A percentile compares a stretch with the other conserved stretches of the same genome.
Evolutionary conservation across 2,113 vertebrate genomes (phyloP).

Genomic region (Coracopsis vasa): DNA sequence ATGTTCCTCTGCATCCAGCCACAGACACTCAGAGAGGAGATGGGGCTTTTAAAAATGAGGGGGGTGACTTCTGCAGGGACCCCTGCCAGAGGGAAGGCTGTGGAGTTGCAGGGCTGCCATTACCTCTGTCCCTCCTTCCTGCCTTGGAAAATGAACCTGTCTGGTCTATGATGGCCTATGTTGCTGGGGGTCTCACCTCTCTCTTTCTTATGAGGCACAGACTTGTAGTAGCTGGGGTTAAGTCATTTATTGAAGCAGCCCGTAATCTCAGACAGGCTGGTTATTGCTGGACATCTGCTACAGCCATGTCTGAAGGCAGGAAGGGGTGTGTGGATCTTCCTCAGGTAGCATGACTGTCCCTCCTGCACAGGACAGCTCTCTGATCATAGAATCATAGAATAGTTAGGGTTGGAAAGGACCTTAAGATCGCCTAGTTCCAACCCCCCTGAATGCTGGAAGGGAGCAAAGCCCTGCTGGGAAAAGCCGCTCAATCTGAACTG

Average conservation of each 20-base stretch:
- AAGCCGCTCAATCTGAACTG: background rate
- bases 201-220: background rate
- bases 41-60: background rate
- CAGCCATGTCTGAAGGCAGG: fast-evolving
- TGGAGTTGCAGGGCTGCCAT: background rate
- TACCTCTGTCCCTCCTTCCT: background rate
- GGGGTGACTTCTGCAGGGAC: background rate
- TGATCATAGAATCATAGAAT: background rate
- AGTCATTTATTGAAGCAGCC: background rate
- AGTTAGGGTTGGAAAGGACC: background rate
- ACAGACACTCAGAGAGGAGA: background rate
- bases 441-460: background rate
- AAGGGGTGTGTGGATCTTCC: fast-evolving
- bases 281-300: fast-evolving
- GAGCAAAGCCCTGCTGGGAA: background rate
- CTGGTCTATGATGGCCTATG: background rate
- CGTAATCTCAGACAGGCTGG: background rate
- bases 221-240: background rate
- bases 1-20: background rate
- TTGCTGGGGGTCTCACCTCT: background rate
- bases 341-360: fast-evolving
- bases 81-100: background rate
- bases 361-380: fast-evolving
- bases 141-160: background rate
- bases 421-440: background rate